Evolutionary conservation across 37 sponge, comb jelly and placozoan species (phyloP).

Genomic region (Cladorhizidae sp.): DNA sequence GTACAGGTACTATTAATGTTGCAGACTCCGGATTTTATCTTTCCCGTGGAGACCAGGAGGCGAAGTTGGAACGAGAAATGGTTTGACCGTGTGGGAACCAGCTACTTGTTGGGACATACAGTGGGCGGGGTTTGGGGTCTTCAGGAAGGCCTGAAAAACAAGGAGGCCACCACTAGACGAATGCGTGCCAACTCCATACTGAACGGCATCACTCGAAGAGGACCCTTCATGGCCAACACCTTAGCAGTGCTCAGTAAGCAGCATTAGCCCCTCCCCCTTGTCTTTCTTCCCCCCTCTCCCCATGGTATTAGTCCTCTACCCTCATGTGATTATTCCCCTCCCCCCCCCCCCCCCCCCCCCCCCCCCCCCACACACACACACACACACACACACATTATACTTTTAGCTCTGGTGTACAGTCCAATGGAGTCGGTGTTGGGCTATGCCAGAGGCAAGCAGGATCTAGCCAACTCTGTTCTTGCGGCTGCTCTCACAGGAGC

Average conservation of each 20-base stretch:
- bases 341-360: too few relatives aligned
- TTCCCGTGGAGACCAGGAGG: conserved; percentile 65
- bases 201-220: conserved; percentile 74
- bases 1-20: conserved; percentile 15
- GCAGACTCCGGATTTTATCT: conserved; percentile 76
- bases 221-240: conserved; percentile 77
- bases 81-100: conserved; percentile 67
- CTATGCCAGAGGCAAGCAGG: conserved; percentile 48
- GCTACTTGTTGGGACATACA: conserved; percentile 58
- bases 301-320: not conserved
- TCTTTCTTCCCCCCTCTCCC: not conserved
- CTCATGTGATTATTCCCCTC: too few relatives aligned
- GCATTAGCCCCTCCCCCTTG: not conserved
- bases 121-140: conserved; percentile 73
- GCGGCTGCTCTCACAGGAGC: conserved; percentile 76
- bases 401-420: conserved; percentile 69
- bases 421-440: conserved; percentile 52
- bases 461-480: conserved; percentile 52
- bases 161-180: conserved; percentile 31
- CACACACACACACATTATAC: too few relatives aligned
- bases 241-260: conserved; percentile 69
- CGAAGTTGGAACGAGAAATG: conserved; percentile 64
- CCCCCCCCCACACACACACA: too few relatives aligned
- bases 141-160: conserved; percentile 51
- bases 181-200: conserved; percentile 51